A percentile compares a stretch with the other conserved stretches of the same genome.
phyloP scores from a whole-genome alignment of 2,888 invertebrate genomes.

The Polymixis flavicincta region DNA sequence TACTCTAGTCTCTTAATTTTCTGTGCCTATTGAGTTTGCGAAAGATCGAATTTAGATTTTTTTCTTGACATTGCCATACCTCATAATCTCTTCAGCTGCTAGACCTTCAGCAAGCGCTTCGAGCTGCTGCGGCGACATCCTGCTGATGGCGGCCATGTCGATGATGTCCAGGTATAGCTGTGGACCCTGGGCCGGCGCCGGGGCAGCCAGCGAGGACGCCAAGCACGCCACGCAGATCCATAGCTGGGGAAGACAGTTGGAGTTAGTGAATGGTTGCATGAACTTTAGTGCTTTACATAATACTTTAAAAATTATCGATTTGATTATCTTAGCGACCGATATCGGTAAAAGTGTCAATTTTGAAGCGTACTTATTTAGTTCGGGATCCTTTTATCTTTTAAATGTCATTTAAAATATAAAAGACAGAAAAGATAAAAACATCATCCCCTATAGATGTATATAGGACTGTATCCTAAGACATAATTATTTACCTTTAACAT shows the following conservation, averaged over 20 bases:
- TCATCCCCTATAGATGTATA: too few species aligned
- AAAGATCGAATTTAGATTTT: background rate
- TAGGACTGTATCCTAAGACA: background rate
- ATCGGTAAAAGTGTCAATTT: background rate
- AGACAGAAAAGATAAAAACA: too few species aligned
- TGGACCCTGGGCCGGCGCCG: slow-evolving; percentile 75
- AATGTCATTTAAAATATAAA: background rate
- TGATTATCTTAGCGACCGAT: background rate
- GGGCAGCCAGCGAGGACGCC: slow-evolving; percentile 79
- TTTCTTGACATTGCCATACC: slow-evolving; percentile 70
- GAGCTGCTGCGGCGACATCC: slow-evolving; percentile 87
- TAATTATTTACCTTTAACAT: background rate
- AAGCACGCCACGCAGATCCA: slow-evolving; percentile 83
- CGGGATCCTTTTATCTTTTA: background rate
- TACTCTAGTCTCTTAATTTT: background rate
- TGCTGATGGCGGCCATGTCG: slow-evolving; percentile 88
- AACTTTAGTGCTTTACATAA: background rate
- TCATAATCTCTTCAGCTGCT: slow-evolving; percentile 88
- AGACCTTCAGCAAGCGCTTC: slow-evolving; percentile 86
- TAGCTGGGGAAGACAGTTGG: slow-evolving; percentile 71
- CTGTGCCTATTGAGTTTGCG: background rate
- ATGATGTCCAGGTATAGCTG: slow-evolving; percentile 83
- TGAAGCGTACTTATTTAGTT: background rate
- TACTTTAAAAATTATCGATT: background rate
- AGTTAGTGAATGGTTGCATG: slow-evolving; percentile 1